These are phyloP conservation scores for Coenonympha glycerion DNA, from an alignment of 2,888 invertebrate species.

Conservation along the genomic window DNA sequence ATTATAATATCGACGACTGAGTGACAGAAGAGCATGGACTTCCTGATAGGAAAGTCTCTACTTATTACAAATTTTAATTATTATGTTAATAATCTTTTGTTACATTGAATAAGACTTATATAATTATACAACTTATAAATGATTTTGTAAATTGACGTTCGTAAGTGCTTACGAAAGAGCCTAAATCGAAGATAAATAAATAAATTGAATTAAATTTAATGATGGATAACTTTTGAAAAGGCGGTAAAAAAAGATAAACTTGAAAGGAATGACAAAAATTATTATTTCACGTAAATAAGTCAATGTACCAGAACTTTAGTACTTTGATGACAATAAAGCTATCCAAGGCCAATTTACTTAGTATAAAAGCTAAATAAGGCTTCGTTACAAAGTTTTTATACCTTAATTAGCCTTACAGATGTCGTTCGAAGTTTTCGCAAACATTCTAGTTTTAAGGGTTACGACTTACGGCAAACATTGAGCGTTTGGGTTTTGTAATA, in stretches of 20 bases:
- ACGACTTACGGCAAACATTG: not conserved
- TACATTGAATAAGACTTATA: too few relatives aligned
- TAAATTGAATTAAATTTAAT: too few relatives aligned
- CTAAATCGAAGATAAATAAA: too few relatives aligned
- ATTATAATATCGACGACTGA: too few relatives aligned
- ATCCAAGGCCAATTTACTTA: slow-evolving; percentile 12
- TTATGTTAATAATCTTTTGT: too few relatives aligned
- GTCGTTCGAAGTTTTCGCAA: slow-evolving; percentile 15
- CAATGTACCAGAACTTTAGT: slow-evolving; percentile 1
- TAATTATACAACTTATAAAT: too few relatives aligned
- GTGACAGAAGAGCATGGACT: too few relatives aligned
- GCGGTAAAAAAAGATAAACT: not conserved
- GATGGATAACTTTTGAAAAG: not conserved
- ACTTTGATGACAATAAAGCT: slow-evolving; percentile 7
- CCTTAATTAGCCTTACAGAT: slow-evolving; percentile 24
- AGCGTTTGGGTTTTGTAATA: not conserved
- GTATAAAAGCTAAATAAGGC: slow-evolving; percentile 15
- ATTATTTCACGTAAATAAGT: slow-evolving; percentile 2
- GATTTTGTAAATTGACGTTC: too few relatives aligned
- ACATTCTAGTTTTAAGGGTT: not conserved
- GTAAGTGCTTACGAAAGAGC: too few relatives aligned
- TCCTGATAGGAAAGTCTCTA: too few relatives aligned
- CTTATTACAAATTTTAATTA: too few relatives aligned
- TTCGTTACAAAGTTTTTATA: slow-evolving; percentile 21
- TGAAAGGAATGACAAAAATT: not conserved